phyloP scores from a whole-genome alignment of 2,888 invertebrate genomes.

The Cheiracanthium punctorium region DNA sequence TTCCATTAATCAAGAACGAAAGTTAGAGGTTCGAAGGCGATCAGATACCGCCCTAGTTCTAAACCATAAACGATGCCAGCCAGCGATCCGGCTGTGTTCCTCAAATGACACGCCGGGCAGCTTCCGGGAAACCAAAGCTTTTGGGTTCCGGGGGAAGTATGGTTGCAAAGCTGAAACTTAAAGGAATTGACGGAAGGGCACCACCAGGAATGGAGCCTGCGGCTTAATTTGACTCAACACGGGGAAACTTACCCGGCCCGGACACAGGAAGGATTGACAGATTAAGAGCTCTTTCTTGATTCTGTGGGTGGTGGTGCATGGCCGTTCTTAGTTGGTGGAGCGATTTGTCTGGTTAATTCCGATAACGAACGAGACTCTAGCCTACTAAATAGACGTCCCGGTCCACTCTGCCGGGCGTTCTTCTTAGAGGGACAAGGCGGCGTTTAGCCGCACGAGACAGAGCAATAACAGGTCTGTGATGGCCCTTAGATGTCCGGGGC shows the following conservation, averaged over 20 bases:
- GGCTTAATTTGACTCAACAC: no score
- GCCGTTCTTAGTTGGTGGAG: constrained; percentile 84
- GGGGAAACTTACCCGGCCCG: background rate
- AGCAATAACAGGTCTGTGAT: no score
- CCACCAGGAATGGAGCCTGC: no score
- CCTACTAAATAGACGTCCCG: constrained; percentile 78
- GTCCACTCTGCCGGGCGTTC: constrained; percentile 71
- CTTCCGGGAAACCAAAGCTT: constrained; percentile 80
- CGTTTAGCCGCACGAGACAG: no score
- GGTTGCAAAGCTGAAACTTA: no score
- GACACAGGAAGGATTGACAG: constrained; percentile 84
- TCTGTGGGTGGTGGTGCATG: constrained; percentile 79
- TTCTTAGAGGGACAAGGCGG: constrained; percentile 79
- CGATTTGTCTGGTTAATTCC: constrained; percentile 85
- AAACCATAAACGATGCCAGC: constrained; percentile 82
- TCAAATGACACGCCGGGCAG: constrained; percentile 80
- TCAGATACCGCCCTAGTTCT: constrained; percentile 82
- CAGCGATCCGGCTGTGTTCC: constrained; percentile 81
- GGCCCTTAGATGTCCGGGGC: no score
- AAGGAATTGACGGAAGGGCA: no score
- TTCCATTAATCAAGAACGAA: constrained; percentile 83
- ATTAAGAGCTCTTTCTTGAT: constrained; percentile 80
- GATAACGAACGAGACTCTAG: constrained; percentile 83
- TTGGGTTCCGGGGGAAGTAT: no score
- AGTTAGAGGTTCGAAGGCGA: constrained; percentile 83